A percentile compares a stretch with the other conserved stretches of the same genome.
Evolutionary conservation across 1,140 invertebrate species (phyloP).

Genomic region (Mactra quadrangularis): DNA sequence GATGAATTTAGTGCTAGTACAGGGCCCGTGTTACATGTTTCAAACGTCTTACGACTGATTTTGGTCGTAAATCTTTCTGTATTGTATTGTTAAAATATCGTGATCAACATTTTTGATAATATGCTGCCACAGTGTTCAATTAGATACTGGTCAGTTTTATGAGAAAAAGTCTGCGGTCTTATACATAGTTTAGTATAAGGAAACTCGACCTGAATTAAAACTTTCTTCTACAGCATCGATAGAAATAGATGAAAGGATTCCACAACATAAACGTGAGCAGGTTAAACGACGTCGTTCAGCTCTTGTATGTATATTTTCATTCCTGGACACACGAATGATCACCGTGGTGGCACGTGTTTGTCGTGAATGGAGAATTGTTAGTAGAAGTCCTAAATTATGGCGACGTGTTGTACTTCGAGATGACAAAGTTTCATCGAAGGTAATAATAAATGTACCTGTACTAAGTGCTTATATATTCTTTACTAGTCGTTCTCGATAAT

Average conservation of each 20-base stretch:
- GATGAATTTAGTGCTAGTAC: no score
- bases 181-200: no score
- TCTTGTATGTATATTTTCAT: not conserved
- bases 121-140: no score
- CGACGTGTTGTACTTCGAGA: constrained; percentile 50
- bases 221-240: constrained; percentile 34
- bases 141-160: no score
- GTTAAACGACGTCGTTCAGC: constrained; percentile 8
- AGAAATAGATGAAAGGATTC: constrained; percentile 8
- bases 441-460: constrained; percentile 1
- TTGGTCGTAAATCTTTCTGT: no score
- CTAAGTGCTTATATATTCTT: no score
- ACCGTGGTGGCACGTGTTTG: not conserved
- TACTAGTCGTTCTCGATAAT: not conserved
- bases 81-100: no score
- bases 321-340: not conserved
- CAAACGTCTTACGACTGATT: no score
- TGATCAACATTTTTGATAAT: no score
- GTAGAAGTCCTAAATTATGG: constrained; percentile 63
- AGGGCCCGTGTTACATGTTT: no score
- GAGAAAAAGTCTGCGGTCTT: no score
- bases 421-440: constrained; percentile 60
- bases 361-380: constrained; percentile 58
- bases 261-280: constrained; percentile 9
- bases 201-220: no score